These are phyloP conservation scores for Periparus ater DNA, from an alignment of 2,797 vertebrate species.

Conservation along the genomic window DNA sequence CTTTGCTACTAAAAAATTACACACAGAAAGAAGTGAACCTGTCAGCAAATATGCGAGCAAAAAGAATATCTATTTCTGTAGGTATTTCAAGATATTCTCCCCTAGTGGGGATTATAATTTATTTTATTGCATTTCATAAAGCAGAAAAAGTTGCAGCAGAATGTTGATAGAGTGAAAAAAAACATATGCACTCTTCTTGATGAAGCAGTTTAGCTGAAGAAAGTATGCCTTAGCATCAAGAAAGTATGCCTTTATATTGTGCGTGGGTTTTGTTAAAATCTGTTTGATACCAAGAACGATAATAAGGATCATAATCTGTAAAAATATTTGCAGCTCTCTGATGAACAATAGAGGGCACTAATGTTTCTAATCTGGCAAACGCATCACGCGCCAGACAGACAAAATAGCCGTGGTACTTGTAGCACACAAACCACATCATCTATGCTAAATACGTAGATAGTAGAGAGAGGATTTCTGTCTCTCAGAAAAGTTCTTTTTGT, in stretches of 20 bases:
- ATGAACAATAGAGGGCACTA: conserved; percentile 95
- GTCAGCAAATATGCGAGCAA: neutral
- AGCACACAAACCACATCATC: conserved; percentile 43
- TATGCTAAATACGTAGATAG: conserved; percentile 35
- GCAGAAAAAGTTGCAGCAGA: neutral
- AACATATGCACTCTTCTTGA: neutral
- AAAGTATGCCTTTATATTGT: neutral
- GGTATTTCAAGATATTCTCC: neutral
- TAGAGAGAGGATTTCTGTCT: conserved; percentile 40
- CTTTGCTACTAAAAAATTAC: neutral
- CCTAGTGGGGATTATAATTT: neutral
- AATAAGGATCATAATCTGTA: conserved; percentile 10
- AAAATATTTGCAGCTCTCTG: conserved; percentile 79
- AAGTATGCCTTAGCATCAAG: neutral
- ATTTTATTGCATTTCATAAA: neutral
- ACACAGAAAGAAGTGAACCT: neutral
- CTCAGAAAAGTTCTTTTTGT: conserved; percentile 40
- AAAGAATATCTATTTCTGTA: neutral
- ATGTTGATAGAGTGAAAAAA: neutral
- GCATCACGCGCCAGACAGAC: conserved; percentile 3
- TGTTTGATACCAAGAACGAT: conserved; percentile 13
- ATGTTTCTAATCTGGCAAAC: conserved; percentile 85
- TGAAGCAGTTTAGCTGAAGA: neutral
- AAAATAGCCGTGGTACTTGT: neutral
- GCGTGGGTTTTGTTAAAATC: conserved; percentile 16